These are phyloP conservation scores for Carposina sasakii DNA, from an alignment of 1,140 invertebrate species.

Conservation along the genomic window DNA sequence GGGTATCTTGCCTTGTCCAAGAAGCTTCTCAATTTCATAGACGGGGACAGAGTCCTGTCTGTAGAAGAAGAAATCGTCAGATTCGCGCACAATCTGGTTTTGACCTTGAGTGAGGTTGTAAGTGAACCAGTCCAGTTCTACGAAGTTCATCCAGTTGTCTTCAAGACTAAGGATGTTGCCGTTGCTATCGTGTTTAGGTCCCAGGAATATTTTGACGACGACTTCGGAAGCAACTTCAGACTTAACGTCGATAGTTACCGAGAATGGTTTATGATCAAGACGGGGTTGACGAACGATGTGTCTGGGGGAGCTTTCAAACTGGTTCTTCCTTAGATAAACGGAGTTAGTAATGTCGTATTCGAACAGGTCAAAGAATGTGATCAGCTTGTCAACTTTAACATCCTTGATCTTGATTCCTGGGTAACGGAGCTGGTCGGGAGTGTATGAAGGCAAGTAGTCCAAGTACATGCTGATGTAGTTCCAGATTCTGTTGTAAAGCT, in stretches of 20 bases:
- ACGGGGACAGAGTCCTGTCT: slow-evolving; percentile 77
- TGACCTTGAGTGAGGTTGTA: slow-evolving; percentile 77
- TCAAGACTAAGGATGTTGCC: slow-evolving; percentile 74
- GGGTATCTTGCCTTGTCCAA: slow-evolving; percentile 70
- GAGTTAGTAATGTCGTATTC: slow-evolving; percentile 70
- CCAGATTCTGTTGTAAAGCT: slow-evolving; percentile 76
- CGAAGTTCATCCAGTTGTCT: slow-evolving; percentile 75
- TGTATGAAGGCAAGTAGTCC: slow-evolving; percentile 74
- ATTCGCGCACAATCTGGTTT: slow-evolving; percentile 79
- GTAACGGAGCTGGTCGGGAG: slow-evolving; percentile 72
- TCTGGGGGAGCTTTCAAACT: slow-evolving; percentile 25
- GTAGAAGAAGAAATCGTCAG: slow-evolving; percentile 76
- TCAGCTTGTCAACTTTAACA: slow-evolving; percentile 69
- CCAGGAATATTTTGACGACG: slow-evolving; percentile 78
- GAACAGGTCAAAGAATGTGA: slow-evolving; percentile 73
- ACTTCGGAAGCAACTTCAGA: slow-evolving; percentile 73
- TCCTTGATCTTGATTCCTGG: slow-evolving; percentile 73
- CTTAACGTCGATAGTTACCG: slow-evolving; percentile 74
- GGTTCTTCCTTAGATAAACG: slow-evolving; percentile 37
- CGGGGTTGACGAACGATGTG: slow-evolving; percentile 74
- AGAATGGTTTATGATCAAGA: slow-evolving; percentile 78
- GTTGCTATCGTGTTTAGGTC: slow-evolving; percentile 64
- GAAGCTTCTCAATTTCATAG: slow-evolving; percentile 73
- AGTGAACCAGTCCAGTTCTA: slow-evolving; percentile 80
- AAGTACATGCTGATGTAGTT: slow-evolving; percentile 74